phyloP scores from a whole-genome alignment of 2,113 vertebrate genomes.

The Miniopterus natalensis region DNA sequence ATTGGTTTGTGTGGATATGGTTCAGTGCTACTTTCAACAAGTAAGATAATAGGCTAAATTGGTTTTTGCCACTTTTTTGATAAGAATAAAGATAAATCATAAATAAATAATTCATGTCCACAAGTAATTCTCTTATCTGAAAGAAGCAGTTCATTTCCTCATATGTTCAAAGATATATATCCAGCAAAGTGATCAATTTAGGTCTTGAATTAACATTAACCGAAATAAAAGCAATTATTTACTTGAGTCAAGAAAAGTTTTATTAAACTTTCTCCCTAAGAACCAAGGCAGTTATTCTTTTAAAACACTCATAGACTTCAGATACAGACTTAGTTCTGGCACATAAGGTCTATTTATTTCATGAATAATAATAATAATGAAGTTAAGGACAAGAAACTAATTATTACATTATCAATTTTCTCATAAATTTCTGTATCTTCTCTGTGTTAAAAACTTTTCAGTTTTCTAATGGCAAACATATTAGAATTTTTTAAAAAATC shows the following conservation, averaged over 20 bases:
- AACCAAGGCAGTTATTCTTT: background rate
- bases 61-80: constrained; percentile 30
- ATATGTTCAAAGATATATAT: constrained; percentile 16
- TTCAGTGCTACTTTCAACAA: constrained; percentile 42
- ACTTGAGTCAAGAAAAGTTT: constrained; percentile 50
- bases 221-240: constrained; percentile 42
- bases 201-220: constrained; percentile 40
- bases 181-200: background rate
- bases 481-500: constrained; percentile 66
- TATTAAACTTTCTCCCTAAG: constrained; percentile 27
- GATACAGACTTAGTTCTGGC: background rate
- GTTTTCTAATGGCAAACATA: constrained; percentile 62
- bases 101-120: constrained; percentile 22
- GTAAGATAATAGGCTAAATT: background rate
- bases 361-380: constrained; percentile 56
- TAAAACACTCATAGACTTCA: constrained; percentile 33
- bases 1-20: background rate
- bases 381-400: constrained; percentile 64
- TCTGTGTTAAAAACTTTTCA: constrained; percentile 54
- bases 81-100: background rate
- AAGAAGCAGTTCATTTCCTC: background rate
- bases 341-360: constrained; percentile 47
- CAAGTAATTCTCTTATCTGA: constrained; percentile 13
- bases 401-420: constrained; percentile 65
- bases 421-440: constrained; percentile 40